These are phyloP conservation scores for Xanthia icteritia DNA, from an alignment of 2,888 invertebrate species.

Conservation along the genomic window DNA sequence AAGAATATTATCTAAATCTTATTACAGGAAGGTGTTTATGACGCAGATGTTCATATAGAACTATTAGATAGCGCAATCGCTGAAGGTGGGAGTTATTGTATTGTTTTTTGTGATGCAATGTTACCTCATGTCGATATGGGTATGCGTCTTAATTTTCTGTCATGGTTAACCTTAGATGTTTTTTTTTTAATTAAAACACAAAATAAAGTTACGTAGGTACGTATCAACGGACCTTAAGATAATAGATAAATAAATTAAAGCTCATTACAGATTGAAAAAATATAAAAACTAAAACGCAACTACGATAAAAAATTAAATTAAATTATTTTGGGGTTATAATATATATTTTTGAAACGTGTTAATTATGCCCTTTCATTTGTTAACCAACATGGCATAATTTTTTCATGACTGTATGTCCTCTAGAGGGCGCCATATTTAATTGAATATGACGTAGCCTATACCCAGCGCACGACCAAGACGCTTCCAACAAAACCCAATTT, in stretches of 20 bases:
- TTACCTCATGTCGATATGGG: constrained; percentile 92
- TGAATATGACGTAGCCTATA: too few species aligned
- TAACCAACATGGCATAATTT: too few species aligned
- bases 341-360: too few species aligned
- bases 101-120: constrained; percentile 92
- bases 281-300: too few species aligned
- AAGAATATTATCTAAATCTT: not conserved
- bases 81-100: constrained; percentile 91
- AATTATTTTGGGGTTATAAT: too few species aligned
- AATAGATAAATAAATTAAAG: not conserved
- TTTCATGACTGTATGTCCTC: too few species aligned
- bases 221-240: not conserved
- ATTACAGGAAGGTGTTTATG: constrained; percentile 92
- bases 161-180: not conserved
- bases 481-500: too few species aligned
- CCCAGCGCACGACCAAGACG: too few species aligned
- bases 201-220: not conserved
- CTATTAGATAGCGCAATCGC: constrained; percentile 91
- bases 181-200: not conserved
- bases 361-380: too few species aligned
- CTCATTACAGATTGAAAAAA: not conserved
- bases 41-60: constrained; percentile 91
- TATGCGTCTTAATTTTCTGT: constrained; percentile 67
- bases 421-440: too few species aligned
- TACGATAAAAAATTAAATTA: too few species aligned